Evolutionary conservation across 2,113 vertebrate genomes (phyloP).

Genomic region (Grantiella picta): DNA sequence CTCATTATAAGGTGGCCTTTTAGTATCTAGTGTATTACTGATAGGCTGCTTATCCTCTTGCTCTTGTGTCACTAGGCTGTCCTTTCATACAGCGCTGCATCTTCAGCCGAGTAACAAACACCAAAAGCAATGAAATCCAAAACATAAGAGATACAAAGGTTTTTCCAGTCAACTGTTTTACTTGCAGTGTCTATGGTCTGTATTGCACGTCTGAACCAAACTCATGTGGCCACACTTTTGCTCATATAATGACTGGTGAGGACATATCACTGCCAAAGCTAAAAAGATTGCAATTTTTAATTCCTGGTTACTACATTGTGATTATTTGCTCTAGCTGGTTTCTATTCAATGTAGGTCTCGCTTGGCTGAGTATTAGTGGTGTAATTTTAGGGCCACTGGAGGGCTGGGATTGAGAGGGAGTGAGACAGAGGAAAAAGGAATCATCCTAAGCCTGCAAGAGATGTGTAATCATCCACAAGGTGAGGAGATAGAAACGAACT

Average conservation of each 20-base stretch:
- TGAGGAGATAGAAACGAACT: background rate
- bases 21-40: background rate
- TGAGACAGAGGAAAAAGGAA: background rate
- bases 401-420: background rate
- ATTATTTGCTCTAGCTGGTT: background rate
- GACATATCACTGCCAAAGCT: background rate
- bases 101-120: background rate
- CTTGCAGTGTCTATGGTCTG: background rate
- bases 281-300: background rate
- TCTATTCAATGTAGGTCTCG: background rate
- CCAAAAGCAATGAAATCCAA: background rate
- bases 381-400: background rate
- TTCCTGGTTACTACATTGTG: background rate
- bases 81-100: background rate
- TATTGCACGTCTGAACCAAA: background rate
- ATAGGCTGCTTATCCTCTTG: background rate
- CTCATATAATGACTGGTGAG: background rate
- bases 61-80: background rate
- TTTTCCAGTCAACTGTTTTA: background rate
- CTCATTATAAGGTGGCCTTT: background rate
- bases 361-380: background rate
- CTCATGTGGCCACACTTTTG: background rate
- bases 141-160: background rate
- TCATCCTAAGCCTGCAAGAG: background rate
- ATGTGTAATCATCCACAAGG: background rate